phyloP scores from a whole-genome alignment of 1,140 invertebrate species.

The Zaprionus kolodkinae region DNA sequence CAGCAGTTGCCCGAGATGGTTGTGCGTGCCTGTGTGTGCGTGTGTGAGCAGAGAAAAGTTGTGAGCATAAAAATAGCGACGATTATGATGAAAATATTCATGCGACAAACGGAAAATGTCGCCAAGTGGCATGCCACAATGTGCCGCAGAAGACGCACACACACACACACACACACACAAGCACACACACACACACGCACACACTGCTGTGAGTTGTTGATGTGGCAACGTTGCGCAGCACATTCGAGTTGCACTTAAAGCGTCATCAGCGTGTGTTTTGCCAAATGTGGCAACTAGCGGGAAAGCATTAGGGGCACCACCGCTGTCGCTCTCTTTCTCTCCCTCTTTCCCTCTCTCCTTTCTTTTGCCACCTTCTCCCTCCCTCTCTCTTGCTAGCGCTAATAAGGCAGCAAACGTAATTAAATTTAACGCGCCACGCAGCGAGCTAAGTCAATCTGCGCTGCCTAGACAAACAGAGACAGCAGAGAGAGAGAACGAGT shows the following conservation, averaged over 20 bases:
- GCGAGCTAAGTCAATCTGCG: conserved; percentile 35
- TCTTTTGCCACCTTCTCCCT: background rate
- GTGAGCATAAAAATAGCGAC: conserved; percentile 75
- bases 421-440: conserved; percentile 70
- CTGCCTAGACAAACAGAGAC: background rate
- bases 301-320: background rate
- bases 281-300: conserved; percentile 26
- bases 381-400: conserved; percentile 10
- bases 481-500: background rate
- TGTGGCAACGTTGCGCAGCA: conserved; percentile 74
- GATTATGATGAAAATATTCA: conserved; percentile 83
- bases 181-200: background rate
- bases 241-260: conserved; percentile 76
- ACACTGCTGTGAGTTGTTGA: conserved; percentile 62
- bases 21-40: conserved; percentile 15
- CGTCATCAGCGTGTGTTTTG: conserved; percentile 45
- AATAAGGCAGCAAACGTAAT: conserved; percentile 73
- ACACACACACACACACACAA: background rate
- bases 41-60: conserved; percentile 26
- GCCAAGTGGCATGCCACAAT: conserved; percentile 48
- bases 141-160: conserved; percentile 23
- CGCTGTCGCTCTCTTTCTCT: background rate
- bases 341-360: background rate
- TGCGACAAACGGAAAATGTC: conserved; percentile 72
- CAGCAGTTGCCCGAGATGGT: background rate